Base-by-base conservation (phyloP, 2,888 invertebrate species). In the Andrena bicolor region DNA sequence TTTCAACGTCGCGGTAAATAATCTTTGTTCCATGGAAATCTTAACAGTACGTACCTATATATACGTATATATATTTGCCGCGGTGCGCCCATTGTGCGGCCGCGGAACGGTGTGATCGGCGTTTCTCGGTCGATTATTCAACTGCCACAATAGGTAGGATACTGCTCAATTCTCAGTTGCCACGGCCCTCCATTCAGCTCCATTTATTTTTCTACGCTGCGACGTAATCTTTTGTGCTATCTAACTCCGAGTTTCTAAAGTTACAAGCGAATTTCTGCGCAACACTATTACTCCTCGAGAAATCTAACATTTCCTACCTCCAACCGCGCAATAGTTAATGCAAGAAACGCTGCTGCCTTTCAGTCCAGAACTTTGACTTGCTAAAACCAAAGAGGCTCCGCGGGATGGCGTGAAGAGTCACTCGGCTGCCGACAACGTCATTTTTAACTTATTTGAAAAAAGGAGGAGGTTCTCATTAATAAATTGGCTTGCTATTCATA, bases 1-100 rank as follows among this genome's bases (percentile, higher is more conserved):
- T 75, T 70, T 70, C 70, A 75, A 75, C 61, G 81, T 80, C 81
- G 61, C 81, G 70, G 49, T 74, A 80, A 80, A 75, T 75, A 75
- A 75, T 51, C 75, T 53, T 66, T 49, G 65, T 65, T 65, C 65
- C 53, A 32, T 48, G 69, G 73, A 72, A 80, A 68, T 80, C 80
- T 63, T 72, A 68, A 73, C 70, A 30, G 35, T 20, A 2, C 63
- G 16, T 41, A 41, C 16, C 4, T 41, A 41, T 41, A 41, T 16
- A 41, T 16, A 41, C 41, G 23, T 56, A 53, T 32, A 53, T 32
- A 32, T 51, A 23, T 28, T 48, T 20, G 30, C 13, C 51, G 7
- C 68, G 35, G 3, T 20, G 65, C 58, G 60, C 10, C 80, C 32
- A 80, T 79, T 72, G 72, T 61, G 80, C 32, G 5, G 28, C 5